Base-by-base conservation (phyloP, 2,797 vertebrate species). In the Mergus octosetaceus region DNA sequence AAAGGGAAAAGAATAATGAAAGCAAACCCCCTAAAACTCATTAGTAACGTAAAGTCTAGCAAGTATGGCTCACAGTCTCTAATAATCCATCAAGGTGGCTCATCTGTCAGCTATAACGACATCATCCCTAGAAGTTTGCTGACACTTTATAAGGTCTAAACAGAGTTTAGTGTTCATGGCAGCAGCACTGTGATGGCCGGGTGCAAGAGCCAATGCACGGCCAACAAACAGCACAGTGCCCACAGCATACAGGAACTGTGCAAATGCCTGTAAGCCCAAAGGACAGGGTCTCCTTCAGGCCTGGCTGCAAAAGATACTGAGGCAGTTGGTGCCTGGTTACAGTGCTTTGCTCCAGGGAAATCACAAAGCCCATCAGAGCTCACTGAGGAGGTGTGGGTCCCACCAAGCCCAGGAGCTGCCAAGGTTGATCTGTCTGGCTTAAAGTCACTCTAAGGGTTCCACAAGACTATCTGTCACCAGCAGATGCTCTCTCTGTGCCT, bases 1-100 rank as follows among this genome's bases (percentile, higher is more conserved):
- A 91, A 87, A 92, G 81, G 74, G 47, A 82, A 78, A 94, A 95
- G 88, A 97, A 95, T 97, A 98, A 96, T 95, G 92, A 97, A 97
- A 95, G 68, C 47, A 66, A 95, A 85, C 57, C 25, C 60, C 36
- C 71, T 94, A 89, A 79, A 94, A 96, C 89, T 85, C 45, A 87
- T 93, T 84, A 57, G 72, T 68, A 87, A 93, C 12, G 2, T 70
- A 34, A 90, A 94, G 87, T 68, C 71, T 49, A 83, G 86, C 74
- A 85, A 82, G 93, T 94, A 94, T 96, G 64, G 85, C 77, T 95
- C 90, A 73, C 36, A 3, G 34, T 88, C 74, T 91, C 85, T 97
- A 95, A 94, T 90, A 94, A 97, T 96, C 81, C 87, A 93, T 96
- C 90, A 91, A 91, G 54, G 71, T 80, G 78, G 62, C 66, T 85